phyloP scores from a whole-genome alignment of 2,113 vertebrate species.

The Ammodytes marinus region DNA sequence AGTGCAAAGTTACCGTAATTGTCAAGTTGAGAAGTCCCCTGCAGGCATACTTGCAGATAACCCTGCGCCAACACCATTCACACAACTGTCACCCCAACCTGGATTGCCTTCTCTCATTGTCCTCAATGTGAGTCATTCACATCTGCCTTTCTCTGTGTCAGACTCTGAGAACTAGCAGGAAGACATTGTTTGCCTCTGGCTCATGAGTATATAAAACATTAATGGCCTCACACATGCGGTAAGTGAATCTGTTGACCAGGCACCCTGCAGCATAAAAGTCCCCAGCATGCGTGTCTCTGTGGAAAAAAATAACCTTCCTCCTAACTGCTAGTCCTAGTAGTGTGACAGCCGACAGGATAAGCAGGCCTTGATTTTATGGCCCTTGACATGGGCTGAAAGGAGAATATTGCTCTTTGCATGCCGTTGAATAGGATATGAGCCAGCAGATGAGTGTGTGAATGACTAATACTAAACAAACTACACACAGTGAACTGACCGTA shows the following conservation, averaged over 20 bases:
- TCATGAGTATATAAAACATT: constrained; percentile 36
- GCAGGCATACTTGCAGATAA: constrained; percentile 19
- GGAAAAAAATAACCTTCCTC: constrained; percentile 15
- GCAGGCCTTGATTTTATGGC: constrained; percentile 57
- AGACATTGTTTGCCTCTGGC: constrained; percentile 37
- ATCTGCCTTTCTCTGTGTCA: constrained; percentile 11
- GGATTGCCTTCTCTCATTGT: neutral
- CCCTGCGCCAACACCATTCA: constrained; percentile 30
- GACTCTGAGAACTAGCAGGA: constrained; percentile 31
- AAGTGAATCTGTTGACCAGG: constrained; percentile 37
- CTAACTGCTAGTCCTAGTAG: constrained; percentile 32
- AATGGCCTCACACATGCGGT: constrained; percentile 24
- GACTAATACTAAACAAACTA: constrained; percentile 24
- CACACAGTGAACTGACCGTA: constrained; percentile 20
- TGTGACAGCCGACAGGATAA: constrained; percentile 65
- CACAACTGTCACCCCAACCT: constrained; percentile 33
- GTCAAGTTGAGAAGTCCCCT: constrained; percentile 16
- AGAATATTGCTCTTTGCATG: constrained; percentile 37
- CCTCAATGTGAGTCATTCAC: constrained; percentile 49
- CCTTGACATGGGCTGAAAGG: constrained; percentile 58
- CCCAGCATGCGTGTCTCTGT: constrained; percentile 13
- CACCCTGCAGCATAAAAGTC: constrained; percentile 21
- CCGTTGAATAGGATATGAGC: constrained; percentile 41
- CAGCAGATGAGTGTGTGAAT: constrained; percentile 29
- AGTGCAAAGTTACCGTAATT: constrained; percentile 32